Percentiles rank a stretch among this genome's conserved stretches.
These are phyloP conservation scores for Drosophila phalerata DNA, from an alignment of 2,888 invertebrate genomes.

Conservation along the genomic window DNA sequence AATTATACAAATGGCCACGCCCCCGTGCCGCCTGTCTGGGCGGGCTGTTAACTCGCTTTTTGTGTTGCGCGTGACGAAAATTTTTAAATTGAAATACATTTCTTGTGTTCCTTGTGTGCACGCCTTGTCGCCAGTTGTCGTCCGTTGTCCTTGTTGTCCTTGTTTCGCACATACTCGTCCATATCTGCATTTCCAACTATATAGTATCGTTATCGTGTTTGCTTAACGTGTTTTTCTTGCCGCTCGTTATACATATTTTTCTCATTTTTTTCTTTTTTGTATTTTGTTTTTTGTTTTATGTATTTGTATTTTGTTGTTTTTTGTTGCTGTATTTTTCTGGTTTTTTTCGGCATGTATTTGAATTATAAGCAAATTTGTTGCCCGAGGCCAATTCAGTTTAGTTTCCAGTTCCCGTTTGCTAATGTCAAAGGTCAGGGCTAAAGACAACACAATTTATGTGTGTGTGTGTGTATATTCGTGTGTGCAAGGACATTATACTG, in stretches of 20 bases:
- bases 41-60: conserved; percentile 62
- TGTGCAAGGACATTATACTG: conserved; percentile 55
- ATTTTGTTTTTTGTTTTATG: conserved; percentile 20
- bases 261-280: conserved; percentile 24
- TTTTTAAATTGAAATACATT: conserved; percentile 80
- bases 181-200: conserved; percentile 47
- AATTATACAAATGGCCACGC: conserved; percentile 74
- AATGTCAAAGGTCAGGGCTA: conserved; percentile 75
- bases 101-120: conserved; percentile 50
- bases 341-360: conserved; percentile 54
- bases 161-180: conserved; percentile 27
- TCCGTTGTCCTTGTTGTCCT: conserved; percentile 54
- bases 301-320: conserved; percentile 35
- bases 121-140: conserved; percentile 52
- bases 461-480: conserved; percentile 20
- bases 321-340: conserved; percentile 26
- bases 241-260: conserved; percentile 47
- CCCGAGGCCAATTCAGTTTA: conserved; percentile 57
- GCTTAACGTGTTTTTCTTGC: conserved; percentile 74
- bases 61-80: conserved; percentile 76
- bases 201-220: conserved; percentile 75
- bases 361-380: conserved; percentile 77
- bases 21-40: conserved; percentile 16
- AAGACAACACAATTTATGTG: conserved; percentile 6
- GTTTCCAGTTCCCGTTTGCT: conserved; percentile 39